Percentiles rank a stretch among this genome's conserved stretches.
These are phyloP conservation scores for Cecropterus lyciades DNA, from an alignment of 1,140 invertebrate genomes.

Conservation along the genomic window DNA sequence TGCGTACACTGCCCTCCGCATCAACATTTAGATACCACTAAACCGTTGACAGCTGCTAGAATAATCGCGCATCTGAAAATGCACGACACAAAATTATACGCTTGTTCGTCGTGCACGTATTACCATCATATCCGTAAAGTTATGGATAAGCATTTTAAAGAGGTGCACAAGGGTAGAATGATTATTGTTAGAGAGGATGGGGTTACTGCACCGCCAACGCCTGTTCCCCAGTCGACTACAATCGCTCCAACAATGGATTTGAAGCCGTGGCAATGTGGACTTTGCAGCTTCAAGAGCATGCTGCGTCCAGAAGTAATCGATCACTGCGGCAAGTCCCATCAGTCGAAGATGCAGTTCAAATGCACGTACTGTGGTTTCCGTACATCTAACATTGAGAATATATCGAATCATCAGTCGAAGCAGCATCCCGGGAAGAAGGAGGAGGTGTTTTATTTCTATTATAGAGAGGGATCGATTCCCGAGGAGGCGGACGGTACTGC, in stretches of 20 bases:
- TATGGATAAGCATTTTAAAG: slow-evolving; percentile 87
- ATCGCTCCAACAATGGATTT: slow-evolving; percentile 73
- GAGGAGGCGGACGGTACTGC: slow-evolving; percentile 58
- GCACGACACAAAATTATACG: slow-evolving; percentile 89
- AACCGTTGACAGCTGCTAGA: slow-evolving; percentile 79
- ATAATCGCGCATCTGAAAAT: slow-evolving; percentile 90
- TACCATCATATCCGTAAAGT: slow-evolving; percentile 86
- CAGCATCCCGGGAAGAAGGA: slow-evolving; percentile 54
- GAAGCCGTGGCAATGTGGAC: slow-evolving; percentile 89
- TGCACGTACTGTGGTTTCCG: slow-evolving; percentile 87
- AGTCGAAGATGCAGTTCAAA: slow-evolving; percentile 87
- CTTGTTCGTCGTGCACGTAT: slow-evolving; percentile 88
- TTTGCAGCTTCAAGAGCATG: slow-evolving; percentile 86
- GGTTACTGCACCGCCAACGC: slow-evolving; percentile 47
- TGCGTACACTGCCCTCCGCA: slow-evolving; percentile 88
- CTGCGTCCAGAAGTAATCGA: slow-evolving; percentile 85
- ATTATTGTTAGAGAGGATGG: slow-evolving; percentile 85
- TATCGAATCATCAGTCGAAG: slow-evolving; percentile 84
- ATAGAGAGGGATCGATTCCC: slow-evolving; percentile 63
- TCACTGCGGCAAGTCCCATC: slow-evolving; percentile 85
- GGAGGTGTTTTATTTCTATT: slow-evolving; percentile 72
- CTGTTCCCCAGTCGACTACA: not conserved
- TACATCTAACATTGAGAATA: slow-evolving; percentile 82
- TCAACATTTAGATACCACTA: slow-evolving; percentile 64
- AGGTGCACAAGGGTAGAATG: slow-evolving; percentile 86